Conservation (phyloP, 2,797 vertebrate genomes). For the Falco concolor region DNA sequence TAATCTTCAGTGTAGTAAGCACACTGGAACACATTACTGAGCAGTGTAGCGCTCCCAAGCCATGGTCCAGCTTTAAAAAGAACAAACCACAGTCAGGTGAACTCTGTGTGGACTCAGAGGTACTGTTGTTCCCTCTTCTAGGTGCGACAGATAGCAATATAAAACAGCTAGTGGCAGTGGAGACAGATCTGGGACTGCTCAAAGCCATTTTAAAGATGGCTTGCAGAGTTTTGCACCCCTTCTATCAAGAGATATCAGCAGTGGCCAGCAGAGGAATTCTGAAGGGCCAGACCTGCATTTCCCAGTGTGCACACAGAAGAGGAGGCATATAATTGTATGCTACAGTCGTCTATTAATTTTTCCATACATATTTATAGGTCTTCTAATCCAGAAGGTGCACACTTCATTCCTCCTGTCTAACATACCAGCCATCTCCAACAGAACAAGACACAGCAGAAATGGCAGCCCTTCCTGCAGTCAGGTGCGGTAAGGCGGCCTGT, state of each 20-base stretch:
- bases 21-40: background rate
- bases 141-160: background rate
- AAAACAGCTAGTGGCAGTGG: background rate
- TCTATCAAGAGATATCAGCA: background rate
- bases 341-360: background rate
- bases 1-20: fast-evolving
- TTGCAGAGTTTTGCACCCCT: background rate
- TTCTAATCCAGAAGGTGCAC: background rate
- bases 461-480: background rate
- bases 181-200: background rate
- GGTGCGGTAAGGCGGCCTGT: background rate
- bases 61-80: background rate
- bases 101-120: background rate
- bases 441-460: background rate
- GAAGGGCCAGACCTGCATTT: background rate
- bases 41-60: background rate
- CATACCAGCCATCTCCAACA: background rate
- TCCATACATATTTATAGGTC: background rate
- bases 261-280: background rate
- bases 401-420: background rate
- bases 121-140: background rate
- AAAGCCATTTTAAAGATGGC: background rate
- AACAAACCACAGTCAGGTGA: background rate
- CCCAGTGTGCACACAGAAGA: background rate
- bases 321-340: background rate